Percentiles rank a stretch among this genome's conserved stretches.
Conservation (phyloP, 2,888 invertebrate genomes). For the Ophion slaviceki region DNA sequence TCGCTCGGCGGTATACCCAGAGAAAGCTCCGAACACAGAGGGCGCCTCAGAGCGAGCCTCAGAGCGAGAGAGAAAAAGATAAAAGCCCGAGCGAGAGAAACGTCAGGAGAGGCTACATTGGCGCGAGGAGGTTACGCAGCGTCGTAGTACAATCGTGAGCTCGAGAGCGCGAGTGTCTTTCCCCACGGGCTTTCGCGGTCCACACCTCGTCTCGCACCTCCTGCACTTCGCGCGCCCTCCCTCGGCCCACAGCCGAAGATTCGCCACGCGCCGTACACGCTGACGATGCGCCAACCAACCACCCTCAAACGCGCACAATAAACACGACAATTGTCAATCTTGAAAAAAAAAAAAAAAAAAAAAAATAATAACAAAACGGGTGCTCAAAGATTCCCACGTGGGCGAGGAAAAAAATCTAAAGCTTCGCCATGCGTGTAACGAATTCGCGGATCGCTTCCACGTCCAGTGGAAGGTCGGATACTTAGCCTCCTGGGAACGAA, state of each 20-base stretch:
- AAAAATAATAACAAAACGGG: too few relatives aligned
- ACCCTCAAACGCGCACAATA: neutral
- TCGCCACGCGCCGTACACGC: constrained; percentile 14
- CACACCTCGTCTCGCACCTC: neutral
- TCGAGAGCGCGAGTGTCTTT: constrained; percentile 38
- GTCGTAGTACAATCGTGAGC: constrained; percentile 37
- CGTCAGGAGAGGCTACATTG: neutral
- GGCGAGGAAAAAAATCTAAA: too few relatives aligned
- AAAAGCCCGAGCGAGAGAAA: neutral
- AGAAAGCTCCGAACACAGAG: neutral
- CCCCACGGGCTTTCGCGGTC: neutral
- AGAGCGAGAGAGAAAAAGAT: neutral
- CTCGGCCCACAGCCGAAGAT: neutral
- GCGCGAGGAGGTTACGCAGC: neutral
- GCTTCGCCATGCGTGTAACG: too few relatives aligned
- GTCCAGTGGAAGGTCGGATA: too few relatives aligned
- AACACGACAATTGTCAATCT: too few relatives aligned
- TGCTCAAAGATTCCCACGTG: too few relatives aligned
- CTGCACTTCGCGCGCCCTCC: too few relatives aligned
- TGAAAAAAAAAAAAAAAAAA: too few relatives aligned
- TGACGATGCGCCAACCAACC: constrained; percentile 26
- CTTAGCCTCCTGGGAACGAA: too few relatives aligned
- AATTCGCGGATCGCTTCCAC: too few relatives aligned
- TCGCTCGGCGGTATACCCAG: neutral
- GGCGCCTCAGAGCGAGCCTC: neutral